These are phyloP conservation scores for Sebastes flavidus DNA, from an alignment of 2,797 vertebrate genomes.

Conservation along the genomic window DNA sequence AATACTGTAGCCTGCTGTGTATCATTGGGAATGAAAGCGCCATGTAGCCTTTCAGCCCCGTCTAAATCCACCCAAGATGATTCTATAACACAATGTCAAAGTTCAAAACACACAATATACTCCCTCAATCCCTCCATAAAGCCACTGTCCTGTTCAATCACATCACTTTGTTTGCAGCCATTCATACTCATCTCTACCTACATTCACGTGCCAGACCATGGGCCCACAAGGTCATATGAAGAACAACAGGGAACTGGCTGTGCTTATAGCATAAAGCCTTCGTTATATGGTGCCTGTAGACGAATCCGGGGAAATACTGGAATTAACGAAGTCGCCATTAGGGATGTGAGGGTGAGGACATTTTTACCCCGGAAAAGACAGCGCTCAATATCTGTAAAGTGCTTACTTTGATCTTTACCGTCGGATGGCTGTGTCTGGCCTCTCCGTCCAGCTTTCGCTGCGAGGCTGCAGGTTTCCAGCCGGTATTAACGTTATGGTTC, in stretches of 20 bases:
- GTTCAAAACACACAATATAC: conserved; percentile 60
- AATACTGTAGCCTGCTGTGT: conserved; percentile 8
- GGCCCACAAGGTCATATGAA: conserved; percentile 9
- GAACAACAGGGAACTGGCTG: neutral
- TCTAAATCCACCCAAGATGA: conserved; percentile 56
- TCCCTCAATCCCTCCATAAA: conserved; percentile 34
- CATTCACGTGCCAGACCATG: neutral
- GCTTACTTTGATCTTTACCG: too few relatives aligned
- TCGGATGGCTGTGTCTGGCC: too few relatives aligned
- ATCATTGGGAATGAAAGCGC: conserved; percentile 37
- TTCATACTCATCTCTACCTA: neutral
- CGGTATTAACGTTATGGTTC: too few relatives aligned
- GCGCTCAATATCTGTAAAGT: too few relatives aligned
- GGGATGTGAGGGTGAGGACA: too few relatives aligned
- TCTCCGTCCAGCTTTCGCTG: too few relatives aligned
- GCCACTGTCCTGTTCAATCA: conserved; percentile 44
- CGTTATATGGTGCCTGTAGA: neutral
- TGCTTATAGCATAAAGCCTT: neutral
- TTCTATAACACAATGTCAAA: conserved; percentile 55
- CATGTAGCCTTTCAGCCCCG: conserved; percentile 32
- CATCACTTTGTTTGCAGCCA: conserved; percentile 29
- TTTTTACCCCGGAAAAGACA: too few relatives aligned
- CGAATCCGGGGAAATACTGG: too few relatives aligned
- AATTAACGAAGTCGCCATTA: too few relatives aligned
- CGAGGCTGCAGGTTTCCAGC: too few relatives aligned